Conservation (phyloP, 2,797 vertebrate genomes). For the Eulemur mongoz region DNA sequence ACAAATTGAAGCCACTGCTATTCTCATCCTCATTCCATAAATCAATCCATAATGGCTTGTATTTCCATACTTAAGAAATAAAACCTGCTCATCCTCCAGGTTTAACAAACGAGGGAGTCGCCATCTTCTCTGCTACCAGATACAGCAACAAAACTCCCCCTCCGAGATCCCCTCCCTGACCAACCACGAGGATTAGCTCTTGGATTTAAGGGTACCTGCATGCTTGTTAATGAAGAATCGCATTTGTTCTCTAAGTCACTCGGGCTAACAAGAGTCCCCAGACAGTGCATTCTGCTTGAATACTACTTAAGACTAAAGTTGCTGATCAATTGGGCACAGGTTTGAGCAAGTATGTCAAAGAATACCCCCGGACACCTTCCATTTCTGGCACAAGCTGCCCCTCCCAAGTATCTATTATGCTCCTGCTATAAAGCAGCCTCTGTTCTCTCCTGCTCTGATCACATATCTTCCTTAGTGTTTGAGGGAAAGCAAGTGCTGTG, state of each 20-base stretch:
- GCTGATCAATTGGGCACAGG: not conserved
- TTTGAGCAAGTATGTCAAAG: not conserved
- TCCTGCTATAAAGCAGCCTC: not conserved
- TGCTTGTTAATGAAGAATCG: not conserved
- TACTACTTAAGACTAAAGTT: not conserved
- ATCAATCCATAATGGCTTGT: not conserved
- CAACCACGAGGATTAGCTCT: not conserved
- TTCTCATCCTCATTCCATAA: not conserved
- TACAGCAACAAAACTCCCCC: not conserved
- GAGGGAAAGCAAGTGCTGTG: not conserved
- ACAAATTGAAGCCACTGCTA: not conserved
- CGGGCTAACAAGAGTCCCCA: not conserved
- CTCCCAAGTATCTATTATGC: not conserved
- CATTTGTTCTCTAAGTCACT: not conserved
- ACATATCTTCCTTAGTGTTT: not conserved
- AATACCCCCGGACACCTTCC: too few relatives aligned
- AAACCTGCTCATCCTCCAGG: not conserved
- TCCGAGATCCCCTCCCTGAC: not conserved
- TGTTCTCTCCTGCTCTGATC: not conserved
- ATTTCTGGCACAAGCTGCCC: not conserved
- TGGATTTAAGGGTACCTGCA: not conserved
- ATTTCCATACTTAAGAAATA: not conserved
- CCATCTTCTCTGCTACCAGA: not conserved
- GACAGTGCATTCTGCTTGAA: not conserved
- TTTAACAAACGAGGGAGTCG: not conserved